Evolutionary conservation across 2,797 vertebrate genomes (phyloP).

Genomic region (Urophycis tenuis): DNA sequence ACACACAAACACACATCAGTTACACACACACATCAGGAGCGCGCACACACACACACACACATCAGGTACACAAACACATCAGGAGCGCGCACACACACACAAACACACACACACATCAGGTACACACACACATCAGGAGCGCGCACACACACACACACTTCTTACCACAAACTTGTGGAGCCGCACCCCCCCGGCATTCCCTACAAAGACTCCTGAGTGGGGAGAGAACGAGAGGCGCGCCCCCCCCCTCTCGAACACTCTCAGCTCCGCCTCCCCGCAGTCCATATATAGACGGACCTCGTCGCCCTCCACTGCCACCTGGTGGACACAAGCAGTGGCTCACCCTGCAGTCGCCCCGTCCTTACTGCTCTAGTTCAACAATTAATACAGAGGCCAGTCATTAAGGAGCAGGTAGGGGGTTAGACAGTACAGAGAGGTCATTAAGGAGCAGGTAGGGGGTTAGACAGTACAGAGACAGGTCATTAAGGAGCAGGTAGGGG

Average conservation of each 20-base stretch:
- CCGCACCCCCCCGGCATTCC: conserved; percentile 79
- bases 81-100: not conserved
- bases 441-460: too few species aligned
- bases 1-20: conserved; percentile 48
- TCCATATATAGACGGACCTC: conserved; percentile 78
- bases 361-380: too few species aligned
- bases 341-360: not conserved
- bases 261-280: conserved; percentile 77
- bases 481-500: too few species aligned
- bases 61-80: conserved; percentile 7
- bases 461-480: too few species aligned
- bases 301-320: conserved; percentile 69
- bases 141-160: conserved; percentile 21
- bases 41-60: conserved; percentile 53
- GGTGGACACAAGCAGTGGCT: not conserved
- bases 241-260: conserved; percentile 65
- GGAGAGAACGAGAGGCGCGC: conserved; percentile 71
- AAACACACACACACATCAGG: not conserved
- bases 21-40: conserved; percentile 80
- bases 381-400: too few species aligned
- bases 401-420: too few species aligned
- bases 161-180: conserved; percentile 83
- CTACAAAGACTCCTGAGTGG: conserved; percentile 83
- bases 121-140: conserved; percentile 7
- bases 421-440: too few species aligned